Conservation (phyloP, 2,888 invertebrate species). For the Watsonalla binaria region DNA sequence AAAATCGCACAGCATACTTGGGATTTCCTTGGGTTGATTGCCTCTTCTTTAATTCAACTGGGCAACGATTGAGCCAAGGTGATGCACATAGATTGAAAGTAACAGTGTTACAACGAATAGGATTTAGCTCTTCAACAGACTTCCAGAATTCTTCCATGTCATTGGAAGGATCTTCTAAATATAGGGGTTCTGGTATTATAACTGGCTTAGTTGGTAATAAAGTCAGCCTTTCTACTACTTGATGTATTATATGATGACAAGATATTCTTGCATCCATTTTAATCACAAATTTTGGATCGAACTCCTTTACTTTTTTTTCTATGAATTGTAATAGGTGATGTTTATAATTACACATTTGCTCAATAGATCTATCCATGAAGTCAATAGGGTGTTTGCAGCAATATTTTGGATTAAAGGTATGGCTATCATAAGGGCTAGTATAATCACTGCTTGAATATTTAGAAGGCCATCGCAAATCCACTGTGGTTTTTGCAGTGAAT, state of each 20-base stretch:
- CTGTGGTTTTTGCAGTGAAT: slow-evolving; percentile 25
- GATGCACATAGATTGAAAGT: slow-evolving; percentile 65
- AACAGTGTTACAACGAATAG: slow-evolving; percentile 38
- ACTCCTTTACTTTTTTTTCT: slow-evolving; percentile 70
- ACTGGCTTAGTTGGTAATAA: slow-evolving; percentile 47
- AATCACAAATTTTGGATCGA: slow-evolving; percentile 75
- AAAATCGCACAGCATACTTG: slow-evolving; percentile 77
- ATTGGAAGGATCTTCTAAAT: slow-evolving; percentile 52
- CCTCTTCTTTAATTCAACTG: slow-evolving; percentile 80
- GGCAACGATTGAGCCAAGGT: slow-evolving; percentile 80
- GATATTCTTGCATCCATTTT: slow-evolving; percentile 78
- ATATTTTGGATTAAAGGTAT: slow-evolving; percentile 58
- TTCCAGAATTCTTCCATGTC: slow-evolving; percentile 66
- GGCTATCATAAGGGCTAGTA: slow-evolving; percentile 32
- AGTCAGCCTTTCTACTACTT: slow-evolving; percentile 60
- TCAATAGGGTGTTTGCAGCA: slow-evolving; percentile 67
- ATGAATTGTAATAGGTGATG: slow-evolving; percentile 59
- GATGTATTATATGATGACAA: slow-evolving; percentile 66
- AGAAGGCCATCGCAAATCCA: slow-evolving; percentile 51
- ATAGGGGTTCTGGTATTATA: slow-evolving; percentile 58
- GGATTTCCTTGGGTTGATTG: slow-evolving; percentile 66
- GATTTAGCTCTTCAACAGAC: slow-evolving; percentile 40
- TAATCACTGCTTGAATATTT: slow-evolving; percentile 46
- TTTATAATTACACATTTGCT: slow-evolving; percentile 74
- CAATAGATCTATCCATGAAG: slow-evolving; percentile 54